phyloP scores from a whole-genome alignment of 37 sponge, comb jelly and placozoan species.

The Hormiphora californensis region DNA sequence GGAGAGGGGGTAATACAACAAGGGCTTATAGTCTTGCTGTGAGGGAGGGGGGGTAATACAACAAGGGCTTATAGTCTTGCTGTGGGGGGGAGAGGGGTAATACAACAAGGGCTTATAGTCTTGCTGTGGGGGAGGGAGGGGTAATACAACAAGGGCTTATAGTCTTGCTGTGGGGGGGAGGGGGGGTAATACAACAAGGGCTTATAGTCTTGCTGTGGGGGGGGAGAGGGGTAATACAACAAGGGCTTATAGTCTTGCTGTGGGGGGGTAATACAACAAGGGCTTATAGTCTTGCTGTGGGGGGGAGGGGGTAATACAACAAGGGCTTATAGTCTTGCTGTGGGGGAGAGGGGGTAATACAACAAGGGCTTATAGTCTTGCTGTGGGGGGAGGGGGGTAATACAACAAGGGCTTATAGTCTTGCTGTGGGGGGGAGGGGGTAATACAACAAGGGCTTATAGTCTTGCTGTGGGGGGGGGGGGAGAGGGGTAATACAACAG shows the following conservation, averaged over 20 bases:
- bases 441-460: background rate
- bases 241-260: background rate
- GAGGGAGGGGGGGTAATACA: background rate
- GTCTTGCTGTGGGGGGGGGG: background rate
- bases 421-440: background rate
- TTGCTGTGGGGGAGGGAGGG: background rate
- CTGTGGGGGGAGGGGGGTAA: background rate
- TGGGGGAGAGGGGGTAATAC: background rate
- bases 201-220: background rate
- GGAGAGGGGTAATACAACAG: background rate
- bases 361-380: background rate
- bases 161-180: background rate
- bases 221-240: background rate
- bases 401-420: background rate
- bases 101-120: background rate
- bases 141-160: background rate
- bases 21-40: background rate
- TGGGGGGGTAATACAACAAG: background rate
- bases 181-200: background rate
- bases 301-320: background rate
- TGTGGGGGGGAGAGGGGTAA: background rate
- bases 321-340: background rate
- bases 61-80: background rate
- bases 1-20: background rate
- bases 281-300: background rate